These are phyloP conservation scores for Pangasius krempfi DNA, from an alignment of 2,797 vertebrate genomes.

Conservation along the genomic window DNA sequence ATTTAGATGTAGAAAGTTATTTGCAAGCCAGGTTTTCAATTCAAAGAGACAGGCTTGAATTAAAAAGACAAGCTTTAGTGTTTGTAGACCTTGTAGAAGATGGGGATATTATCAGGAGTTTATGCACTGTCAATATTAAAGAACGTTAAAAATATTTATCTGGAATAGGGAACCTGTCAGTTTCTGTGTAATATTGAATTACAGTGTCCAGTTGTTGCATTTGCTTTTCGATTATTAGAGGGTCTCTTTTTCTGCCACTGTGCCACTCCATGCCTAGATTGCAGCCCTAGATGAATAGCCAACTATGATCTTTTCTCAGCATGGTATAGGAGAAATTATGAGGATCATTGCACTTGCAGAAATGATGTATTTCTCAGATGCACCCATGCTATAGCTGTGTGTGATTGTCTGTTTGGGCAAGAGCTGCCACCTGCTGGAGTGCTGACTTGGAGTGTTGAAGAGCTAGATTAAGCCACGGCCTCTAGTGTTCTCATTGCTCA, in stretches of 20 bases:
- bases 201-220: not conserved
- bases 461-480: not conserved
- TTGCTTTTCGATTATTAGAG: not conserved
- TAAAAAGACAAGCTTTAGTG: too few relatives aligned
- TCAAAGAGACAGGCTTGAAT: too few relatives aligned
- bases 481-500: not conserved
- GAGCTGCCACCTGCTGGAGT: conserved; percentile 45
- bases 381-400: not conserved
- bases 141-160: not conserved
- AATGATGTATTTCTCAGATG: not conserved
- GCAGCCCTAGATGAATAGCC: not conserved
- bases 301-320: not conserved
- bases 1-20: too few relatives aligned
- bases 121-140: not conserved
- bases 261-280: not conserved
- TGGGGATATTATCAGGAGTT: not conserved
- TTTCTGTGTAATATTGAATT: not conserved
- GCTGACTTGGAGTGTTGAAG: not conserved
- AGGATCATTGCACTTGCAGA: not conserved
- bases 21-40: too few relatives aligned
- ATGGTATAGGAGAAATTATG: too few relatives aligned
- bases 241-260: not conserved
- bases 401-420: conserved; percentile 4
- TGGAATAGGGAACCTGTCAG: not conserved
- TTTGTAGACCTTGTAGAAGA: not conserved